These are phyloP conservation scores for Ptilonorhynchus violaceus DNA, from an alignment of 2,113 vertebrate genomes.

Conservation along the genomic window DNA sequence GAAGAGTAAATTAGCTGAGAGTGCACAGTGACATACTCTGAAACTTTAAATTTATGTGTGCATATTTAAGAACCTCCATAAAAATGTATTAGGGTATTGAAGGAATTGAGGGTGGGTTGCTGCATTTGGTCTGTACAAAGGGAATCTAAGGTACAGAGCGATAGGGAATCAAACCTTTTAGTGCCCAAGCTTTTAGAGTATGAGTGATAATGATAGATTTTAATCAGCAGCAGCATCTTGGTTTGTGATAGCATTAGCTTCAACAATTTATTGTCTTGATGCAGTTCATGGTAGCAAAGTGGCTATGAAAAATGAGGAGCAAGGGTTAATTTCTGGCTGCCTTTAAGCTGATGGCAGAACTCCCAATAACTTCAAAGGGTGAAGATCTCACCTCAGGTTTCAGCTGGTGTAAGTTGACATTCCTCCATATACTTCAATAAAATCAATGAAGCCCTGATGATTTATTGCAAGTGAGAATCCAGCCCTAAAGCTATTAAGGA, in stretches of 20 bases:
- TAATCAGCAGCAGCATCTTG: background rate
- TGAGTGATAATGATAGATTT: background rate
- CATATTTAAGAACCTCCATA: background rate
- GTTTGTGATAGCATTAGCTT: background rate
- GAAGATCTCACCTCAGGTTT: slow-evolving; percentile 23
- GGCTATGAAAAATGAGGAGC: background rate
- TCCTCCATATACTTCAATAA: slow-evolving; percentile 21
- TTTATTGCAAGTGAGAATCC: slow-evolving; percentile 42
- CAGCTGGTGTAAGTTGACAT: slow-evolving; percentile 22
- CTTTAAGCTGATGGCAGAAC: slow-evolving; percentile 6
- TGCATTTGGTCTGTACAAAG: background rate
- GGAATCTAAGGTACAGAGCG: background rate
- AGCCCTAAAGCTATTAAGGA: slow-evolving; percentile 35
- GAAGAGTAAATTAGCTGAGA: slow-evolving; percentile 23
- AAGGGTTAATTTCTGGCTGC: slow-evolving; percentile 30
- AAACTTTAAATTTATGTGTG: background rate
- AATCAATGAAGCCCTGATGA: slow-evolving; percentile 36
- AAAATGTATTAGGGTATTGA: background rate
- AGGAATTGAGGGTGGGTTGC: background rate
- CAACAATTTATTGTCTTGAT: background rate
- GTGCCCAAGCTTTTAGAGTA: background rate
- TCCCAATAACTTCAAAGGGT: background rate
- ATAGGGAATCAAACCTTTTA: background rate
- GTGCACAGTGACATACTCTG: background rate
- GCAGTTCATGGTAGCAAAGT: background rate